These are phyloP conservation scores for Drosophila santomea DNA, from an alignment of 1,140 invertebrate genomes.

Conservation along the genomic window DNA sequence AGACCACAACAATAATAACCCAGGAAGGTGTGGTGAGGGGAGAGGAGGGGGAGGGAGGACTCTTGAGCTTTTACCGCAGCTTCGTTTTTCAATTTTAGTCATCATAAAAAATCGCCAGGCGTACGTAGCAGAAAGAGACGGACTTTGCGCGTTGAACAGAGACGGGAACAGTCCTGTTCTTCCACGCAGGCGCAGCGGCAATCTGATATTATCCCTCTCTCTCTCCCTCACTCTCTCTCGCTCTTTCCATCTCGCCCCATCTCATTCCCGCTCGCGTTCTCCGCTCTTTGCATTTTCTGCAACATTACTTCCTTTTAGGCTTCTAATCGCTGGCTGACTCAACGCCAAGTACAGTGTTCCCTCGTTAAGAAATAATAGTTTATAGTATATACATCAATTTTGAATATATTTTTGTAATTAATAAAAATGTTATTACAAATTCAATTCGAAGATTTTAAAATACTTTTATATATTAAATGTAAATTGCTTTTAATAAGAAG, in stretches of 20 bases:
- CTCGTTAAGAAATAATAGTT: not conserved
- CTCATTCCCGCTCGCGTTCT: constrained; percentile 4
- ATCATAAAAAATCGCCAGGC: constrained; percentile 72
- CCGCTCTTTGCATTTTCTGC: constrained; percentile 74
- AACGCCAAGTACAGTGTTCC: constrained; percentile 27
- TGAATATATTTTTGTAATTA: too few species aligned
- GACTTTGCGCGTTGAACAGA: not conserved
- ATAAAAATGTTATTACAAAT: not conserved
- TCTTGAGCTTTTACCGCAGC: constrained; percentile 61
- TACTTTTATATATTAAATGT: too few species aligned
- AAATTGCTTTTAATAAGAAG: too few species aligned
- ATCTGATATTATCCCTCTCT: constrained; percentile 36
- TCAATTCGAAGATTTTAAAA: too few species aligned
- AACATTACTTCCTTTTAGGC: constrained; percentile 84
- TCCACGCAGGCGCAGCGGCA: constrained; percentile 53
- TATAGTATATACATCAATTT: not conserved
- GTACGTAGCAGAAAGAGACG: constrained; percentile 16
- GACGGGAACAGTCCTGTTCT: constrained; percentile 52
- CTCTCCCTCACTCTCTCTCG: constrained; percentile 22
- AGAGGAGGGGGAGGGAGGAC: constrained; percentile 3
- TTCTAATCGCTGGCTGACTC: constrained; percentile 81
- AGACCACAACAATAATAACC: constrained; percentile 56
- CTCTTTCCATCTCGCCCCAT: constrained; percentile 3
- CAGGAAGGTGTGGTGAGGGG: constrained; percentile 7
- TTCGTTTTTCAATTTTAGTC: constrained; percentile 75